A percentile compares a stretch with the other conserved stretches of the same genome.
phyloP scores from a whole-genome alignment of 2,888 invertebrate genomes.

The Polydrusus pterygomalis region DNA sequence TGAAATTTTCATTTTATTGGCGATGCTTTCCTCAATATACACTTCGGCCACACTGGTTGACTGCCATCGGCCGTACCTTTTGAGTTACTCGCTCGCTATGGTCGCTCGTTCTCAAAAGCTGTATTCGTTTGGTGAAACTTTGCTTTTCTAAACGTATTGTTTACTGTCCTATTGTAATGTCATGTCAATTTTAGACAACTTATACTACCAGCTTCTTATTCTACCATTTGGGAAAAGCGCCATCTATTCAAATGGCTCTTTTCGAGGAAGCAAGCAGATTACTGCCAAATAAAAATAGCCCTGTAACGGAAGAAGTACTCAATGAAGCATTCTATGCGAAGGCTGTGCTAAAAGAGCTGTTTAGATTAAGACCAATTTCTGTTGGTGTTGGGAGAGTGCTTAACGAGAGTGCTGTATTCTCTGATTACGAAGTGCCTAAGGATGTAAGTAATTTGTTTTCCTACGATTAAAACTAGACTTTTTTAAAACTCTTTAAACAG shows the following conservation, averaged over 20 bases:
- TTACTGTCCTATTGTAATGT: no score
- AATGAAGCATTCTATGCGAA: slow-evolving; percentile 82
- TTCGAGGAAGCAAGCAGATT: slow-evolving; percentile 69
- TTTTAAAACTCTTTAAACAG: no score
- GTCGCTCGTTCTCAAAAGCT: no score
- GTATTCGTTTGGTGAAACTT: no score
- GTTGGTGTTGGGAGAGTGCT: slow-evolving; percentile 87
- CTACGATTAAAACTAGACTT: no score
- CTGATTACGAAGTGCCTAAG: slow-evolving; percentile 84
- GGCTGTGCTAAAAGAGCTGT: slow-evolving; percentile 88
- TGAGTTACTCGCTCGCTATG: no score
- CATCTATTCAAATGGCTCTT: slow-evolving; percentile 77
- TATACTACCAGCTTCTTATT: slow-evolving; percentile 85
- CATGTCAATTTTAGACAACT: slow-evolving; percentile 76
- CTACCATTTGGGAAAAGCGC: slow-evolving; percentile 86
- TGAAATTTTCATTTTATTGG: no score
- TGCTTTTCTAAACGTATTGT: no score
- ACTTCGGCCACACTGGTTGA: no score
- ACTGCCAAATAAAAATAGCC: slow-evolving; percentile 73
- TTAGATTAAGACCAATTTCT: slow-evolving; percentile 88
- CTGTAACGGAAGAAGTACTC: slow-evolving; percentile 76
- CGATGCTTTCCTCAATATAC: no score
- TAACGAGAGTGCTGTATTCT: slow-evolving; percentile 80
- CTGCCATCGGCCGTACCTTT: no score
- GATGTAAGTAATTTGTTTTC: slow-evolving; percentile 75